phyloP scores from a whole-genome alignment of 2,888 invertebrate species.

The Yponomeuta malinellus region DNA sequence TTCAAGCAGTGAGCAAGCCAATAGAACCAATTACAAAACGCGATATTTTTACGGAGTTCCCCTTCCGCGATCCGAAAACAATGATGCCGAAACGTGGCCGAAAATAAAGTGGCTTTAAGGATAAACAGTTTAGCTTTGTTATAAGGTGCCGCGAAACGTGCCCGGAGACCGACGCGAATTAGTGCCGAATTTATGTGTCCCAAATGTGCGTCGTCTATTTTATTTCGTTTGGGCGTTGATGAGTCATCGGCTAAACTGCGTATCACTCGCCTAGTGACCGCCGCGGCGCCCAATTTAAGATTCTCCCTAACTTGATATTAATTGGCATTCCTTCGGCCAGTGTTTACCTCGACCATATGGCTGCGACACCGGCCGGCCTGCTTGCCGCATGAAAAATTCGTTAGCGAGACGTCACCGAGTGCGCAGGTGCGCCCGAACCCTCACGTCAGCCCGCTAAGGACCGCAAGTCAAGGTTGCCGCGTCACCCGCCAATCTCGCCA shows the following conservation, averaged over 20 bases:
- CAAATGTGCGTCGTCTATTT: slow-evolving; percentile 10
- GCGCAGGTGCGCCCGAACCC: slow-evolving; percentile 6
- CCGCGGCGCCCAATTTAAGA: background rate
- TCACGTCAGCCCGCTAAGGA: slow-evolving; percentile 7
- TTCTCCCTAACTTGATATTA: slow-evolving; percentile 18
- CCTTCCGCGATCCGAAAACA: slow-evolving; percentile 34
- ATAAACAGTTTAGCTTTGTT: slow-evolving; percentile 34
- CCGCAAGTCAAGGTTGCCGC: slow-evolving; percentile 42
- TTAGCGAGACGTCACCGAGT: slow-evolving; percentile 6
- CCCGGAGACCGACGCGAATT: slow-evolving; percentile 24
- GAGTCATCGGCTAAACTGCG: slow-evolving; percentile 33
- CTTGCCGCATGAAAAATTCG: background rate
- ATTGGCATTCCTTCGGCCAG: slow-evolving; percentile 2
- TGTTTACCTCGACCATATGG: slow-evolving; percentile 14
- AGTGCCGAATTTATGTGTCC: slow-evolving; percentile 13
- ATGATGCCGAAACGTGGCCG: slow-evolving; percentile 31
- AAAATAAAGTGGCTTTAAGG: slow-evolving; percentile 37
- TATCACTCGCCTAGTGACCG: slow-evolving; percentile 35
- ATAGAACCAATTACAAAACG: background rate
- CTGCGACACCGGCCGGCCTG: slow-evolving; percentile 10
- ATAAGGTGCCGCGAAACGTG: slow-evolving; percentile 36
- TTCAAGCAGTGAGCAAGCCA: background rate
- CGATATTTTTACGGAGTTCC: slow-evolving; percentile 17
- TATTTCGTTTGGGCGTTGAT: slow-evolving; percentile 25
- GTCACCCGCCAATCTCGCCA: slow-evolving; percentile 33